These are phyloP conservation scores for Resseliella maxima DNA, from an alignment of 2,888 invertebrate species.

Conservation along the genomic window DNA sequence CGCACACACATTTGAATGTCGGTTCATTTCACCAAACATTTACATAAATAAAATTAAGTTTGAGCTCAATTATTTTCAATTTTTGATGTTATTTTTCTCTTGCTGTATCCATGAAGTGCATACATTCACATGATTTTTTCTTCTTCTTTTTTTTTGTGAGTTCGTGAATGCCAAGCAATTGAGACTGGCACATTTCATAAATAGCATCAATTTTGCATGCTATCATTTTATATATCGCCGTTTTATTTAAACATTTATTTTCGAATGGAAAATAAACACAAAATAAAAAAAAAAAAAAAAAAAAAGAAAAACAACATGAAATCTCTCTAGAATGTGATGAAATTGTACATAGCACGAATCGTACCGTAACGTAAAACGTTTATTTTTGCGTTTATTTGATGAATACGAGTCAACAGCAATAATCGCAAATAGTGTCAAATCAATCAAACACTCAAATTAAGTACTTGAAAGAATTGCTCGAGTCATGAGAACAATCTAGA, in stretches of 20 bases:
- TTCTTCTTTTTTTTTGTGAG: too few species aligned
- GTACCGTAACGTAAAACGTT: too few species aligned
- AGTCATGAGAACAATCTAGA: background rate
- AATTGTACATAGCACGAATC: too few species aligned
- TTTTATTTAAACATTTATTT: background rate
- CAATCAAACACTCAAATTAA: constrained; percentile 34
- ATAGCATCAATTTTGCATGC: background rate
- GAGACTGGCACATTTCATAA: background rate
- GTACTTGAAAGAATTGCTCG: constrained; percentile 9
- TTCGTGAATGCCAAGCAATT: background rate
- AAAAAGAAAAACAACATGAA: too few species aligned
- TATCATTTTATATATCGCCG: background rate
- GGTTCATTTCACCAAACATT: background rate
- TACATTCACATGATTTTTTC: too few species aligned
- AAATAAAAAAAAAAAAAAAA: background rate
- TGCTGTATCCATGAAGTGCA: background rate
- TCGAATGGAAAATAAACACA: too few species aligned
- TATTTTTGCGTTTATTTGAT: too few species aligned
- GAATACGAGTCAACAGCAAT: background rate
- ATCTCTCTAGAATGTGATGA: too few species aligned
- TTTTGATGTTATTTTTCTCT: background rate
- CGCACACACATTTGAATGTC: background rate
- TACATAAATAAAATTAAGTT: background rate
- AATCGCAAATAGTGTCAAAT: constrained; percentile 37
- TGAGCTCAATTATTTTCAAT: background rate